phyloP scores from a whole-genome alignment of 2,888 invertebrate species.

The Acleris holmiana region DNA sequence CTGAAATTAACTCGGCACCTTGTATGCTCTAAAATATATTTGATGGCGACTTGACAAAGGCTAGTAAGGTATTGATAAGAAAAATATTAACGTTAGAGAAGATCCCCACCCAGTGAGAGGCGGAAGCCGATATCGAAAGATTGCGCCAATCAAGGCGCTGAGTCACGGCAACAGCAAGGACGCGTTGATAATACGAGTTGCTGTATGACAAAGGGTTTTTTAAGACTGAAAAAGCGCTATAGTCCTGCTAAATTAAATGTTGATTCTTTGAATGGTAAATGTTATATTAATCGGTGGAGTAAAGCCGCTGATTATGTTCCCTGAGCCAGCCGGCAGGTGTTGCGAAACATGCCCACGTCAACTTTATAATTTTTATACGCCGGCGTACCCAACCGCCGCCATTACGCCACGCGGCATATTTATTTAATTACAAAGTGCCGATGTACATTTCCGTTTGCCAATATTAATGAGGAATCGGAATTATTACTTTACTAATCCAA shows the following conservation, averaged over 20 bases:
- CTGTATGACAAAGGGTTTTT: constrained; percentile 24
- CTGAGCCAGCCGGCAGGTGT: constrained; percentile 58
- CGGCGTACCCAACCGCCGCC: constrained; percentile 59
- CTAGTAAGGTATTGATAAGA: too few species aligned
- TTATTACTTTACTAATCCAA: background rate
- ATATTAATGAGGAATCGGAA: constrained; percentile 7
- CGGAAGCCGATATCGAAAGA: constrained; percentile 12
- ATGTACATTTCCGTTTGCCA: constrained; percentile 22
- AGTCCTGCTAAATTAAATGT: background rate
- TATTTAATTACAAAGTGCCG: constrained; percentile 60
- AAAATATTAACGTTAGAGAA: too few species aligned
- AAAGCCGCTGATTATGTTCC: constrained; percentile 19
- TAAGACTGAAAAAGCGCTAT: constrained; percentile 2
- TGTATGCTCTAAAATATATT: too few species aligned
- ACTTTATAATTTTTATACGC: constrained; percentile 69
- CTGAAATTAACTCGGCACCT: too few species aligned
- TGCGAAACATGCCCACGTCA: constrained; percentile 65
- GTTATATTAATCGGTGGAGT: constrained; percentile 20
- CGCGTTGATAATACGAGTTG: constrained; percentile 21
- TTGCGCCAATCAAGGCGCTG: constrained; percentile 22
- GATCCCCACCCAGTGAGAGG: background rate
- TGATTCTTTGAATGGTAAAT: constrained; percentile 16
- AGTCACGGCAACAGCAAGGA: constrained; percentile 25
- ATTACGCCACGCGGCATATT: constrained; percentile 65
- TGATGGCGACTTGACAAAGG: too few species aligned